These are phyloP conservation scores for Enteromius viviparus DNA, from an alignment of 2,797 vertebrate genomes.

Conservation along the genomic window DNA sequence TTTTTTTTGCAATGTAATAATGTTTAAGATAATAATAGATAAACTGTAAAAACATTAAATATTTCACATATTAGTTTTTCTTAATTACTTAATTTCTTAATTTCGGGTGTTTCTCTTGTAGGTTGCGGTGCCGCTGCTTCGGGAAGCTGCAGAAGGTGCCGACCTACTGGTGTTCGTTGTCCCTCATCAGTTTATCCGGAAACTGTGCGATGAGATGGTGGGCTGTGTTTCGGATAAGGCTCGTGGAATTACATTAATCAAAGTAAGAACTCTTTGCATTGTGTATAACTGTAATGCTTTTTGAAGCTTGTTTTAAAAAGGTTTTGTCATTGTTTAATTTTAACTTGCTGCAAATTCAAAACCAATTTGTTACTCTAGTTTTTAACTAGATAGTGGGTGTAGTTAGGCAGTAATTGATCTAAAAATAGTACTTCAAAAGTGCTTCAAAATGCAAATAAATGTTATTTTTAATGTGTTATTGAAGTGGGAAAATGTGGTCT, in stretches of 20 bases:
- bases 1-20: not conserved
- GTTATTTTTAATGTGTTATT: not conserved
- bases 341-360: not conserved
- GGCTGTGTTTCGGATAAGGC: constrained; percentile 81
- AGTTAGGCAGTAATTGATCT: not conserved
- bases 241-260: constrained; percentile 89
- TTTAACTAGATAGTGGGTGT: not conserved
- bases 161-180: constrained; percentile 91
- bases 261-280: constrained; percentile 73
- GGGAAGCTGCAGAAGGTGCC: constrained; percentile 85
- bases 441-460: not conserved
- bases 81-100: too few species aligned
- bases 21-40: not conserved
- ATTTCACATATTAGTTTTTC: not conserved
- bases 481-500: not conserved
- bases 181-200: constrained; percentile 91
- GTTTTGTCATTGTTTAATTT: not conserved
- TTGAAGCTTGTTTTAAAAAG: not conserved
- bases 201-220: constrained; percentile 86
- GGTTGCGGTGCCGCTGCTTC: constrained; percentile 84
- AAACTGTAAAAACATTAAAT: not conserved
- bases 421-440: not conserved
- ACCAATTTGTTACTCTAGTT: not conserved
- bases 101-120: constrained; percentile 57
- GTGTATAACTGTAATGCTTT: not conserved